Evolutionary conservation across 2,113 vertebrate species (phyloP).

Genomic region (Catharus fuscescens): DNA sequence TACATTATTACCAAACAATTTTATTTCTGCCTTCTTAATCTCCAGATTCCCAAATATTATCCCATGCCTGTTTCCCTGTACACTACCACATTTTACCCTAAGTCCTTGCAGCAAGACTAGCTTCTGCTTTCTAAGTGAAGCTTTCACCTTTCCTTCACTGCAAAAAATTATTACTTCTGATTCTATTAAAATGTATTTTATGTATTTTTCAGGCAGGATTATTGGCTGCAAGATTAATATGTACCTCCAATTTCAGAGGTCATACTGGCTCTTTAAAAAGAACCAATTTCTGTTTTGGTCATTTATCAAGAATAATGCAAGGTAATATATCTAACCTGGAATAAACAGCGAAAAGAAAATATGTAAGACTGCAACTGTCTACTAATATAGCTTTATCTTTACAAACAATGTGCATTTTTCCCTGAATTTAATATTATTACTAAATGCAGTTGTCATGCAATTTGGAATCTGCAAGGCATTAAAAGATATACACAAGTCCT

Average conservation of each 20-base stretch:
- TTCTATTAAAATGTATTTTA: slow-evolving; percentile 31
- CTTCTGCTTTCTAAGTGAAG: slow-evolving; percentile 6
- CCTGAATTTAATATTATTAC: background rate
- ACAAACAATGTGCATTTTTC: background rate
- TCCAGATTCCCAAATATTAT: background rate
- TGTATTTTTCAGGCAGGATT: slow-evolving; percentile 19
- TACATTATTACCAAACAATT: background rate
- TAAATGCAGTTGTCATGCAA: background rate
- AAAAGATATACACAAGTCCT: background rate
- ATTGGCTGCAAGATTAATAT: slow-evolving; percentile 46
- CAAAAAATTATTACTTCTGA: background rate
- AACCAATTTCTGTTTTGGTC: background rate
- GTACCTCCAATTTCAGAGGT: background rate
- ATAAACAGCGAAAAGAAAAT: background rate
- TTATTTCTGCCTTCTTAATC: background rate
- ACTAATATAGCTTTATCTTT: background rate
- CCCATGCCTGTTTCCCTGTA: background rate
- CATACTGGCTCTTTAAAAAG: background rate
- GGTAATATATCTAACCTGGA: background rate
- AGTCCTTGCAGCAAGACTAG: background rate
- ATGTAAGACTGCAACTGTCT: background rate
- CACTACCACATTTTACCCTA: background rate
- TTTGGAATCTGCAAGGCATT: background rate
- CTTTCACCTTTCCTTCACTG: slow-evolving; percentile 22
- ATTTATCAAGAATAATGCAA: background rate